Conservation (phyloP, 1,140 invertebrate genomes). For the Hylyphantes graminicola region DNA sequence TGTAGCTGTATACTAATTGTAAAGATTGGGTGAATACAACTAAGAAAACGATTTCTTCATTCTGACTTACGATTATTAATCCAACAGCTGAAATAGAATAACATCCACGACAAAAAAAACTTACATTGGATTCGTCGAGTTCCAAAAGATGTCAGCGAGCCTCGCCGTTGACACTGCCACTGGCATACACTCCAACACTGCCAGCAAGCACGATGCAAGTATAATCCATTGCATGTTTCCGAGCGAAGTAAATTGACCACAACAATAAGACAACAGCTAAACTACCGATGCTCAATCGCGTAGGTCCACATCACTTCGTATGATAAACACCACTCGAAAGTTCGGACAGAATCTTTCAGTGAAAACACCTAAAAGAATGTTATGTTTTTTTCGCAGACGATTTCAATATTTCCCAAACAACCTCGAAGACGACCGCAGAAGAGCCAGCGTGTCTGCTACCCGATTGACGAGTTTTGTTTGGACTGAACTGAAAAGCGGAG, state of each 20-base stretch:
- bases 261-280: constrained; percentile 8
- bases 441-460: constrained; percentile 1
- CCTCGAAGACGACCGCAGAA: constrained; percentile 1
- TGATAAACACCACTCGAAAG: background rate
- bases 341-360: background rate
- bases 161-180: constrained; percentile 59
- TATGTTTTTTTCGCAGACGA: background rate
- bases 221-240: constrained; percentile 60
- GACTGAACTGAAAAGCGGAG: constrained; percentile 27
- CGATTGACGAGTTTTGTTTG: constrained; percentile 43
- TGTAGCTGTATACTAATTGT: no score
- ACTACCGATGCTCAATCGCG: constrained; percentile 21
- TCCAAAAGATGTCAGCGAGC: constrained; percentile 74
- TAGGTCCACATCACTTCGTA: constrained; percentile 37
- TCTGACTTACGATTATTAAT: no score
- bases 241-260: constrained; percentile 1
- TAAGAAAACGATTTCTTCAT: no score
- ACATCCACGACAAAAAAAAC: constrained; percentile 49
- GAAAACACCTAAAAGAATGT: no score
- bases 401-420: background rate
- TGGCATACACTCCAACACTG: constrained; percentile 45
- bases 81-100: no score
- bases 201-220: constrained; percentile 29
- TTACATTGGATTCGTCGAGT: constrained; percentile 73
- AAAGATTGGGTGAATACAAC: no score